These are phyloP conservation scores for Ormyrus pomaceus DNA, from an alignment of 2,888 invertebrate genomes.

Conservation along the genomic window DNA sequence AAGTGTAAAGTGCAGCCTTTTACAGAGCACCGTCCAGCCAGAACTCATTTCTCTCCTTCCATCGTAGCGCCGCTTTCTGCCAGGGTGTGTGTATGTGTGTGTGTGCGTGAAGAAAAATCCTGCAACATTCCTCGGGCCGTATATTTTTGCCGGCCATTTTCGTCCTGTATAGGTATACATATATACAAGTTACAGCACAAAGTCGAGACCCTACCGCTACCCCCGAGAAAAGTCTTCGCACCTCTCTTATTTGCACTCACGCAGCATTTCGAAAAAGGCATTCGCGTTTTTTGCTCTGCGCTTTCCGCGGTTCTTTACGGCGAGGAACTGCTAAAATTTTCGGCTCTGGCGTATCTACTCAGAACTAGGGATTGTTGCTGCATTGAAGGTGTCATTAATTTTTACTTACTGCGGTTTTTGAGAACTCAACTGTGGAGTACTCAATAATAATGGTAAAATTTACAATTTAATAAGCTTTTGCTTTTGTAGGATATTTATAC, in stretches of 20 bases:
- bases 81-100: too few species aligned
- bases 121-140: conserved; percentile 51
- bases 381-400: not conserved
- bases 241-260: conserved; percentile 23
- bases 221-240: conserved; percentile 44
- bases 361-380: not conserved
- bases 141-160: conserved; percentile 44
- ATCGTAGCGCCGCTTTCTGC: not conserved
- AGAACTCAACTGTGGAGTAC: too few species aligned
- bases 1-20: conserved; percentile 51
- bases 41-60: conserved; percentile 59
- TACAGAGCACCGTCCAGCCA: conserved; percentile 45
- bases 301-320: not conserved
- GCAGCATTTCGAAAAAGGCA: conserved; percentile 14
- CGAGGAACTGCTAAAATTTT: not conserved
- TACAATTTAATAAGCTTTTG: too few species aligned
- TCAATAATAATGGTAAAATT: too few species aligned
- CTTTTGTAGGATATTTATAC: too few species aligned
- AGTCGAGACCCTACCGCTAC: too few species aligned
- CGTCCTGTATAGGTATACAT: not conserved
- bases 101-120: conserved; percentile 52
- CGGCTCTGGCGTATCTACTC: not conserved
- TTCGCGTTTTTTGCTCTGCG: too few species aligned
- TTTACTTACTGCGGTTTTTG: too few species aligned
- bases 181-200: not conserved